These are phyloP conservation scores for Trogon melanurus DNA, from an alignment of 2,113 vertebrate species.

Conservation along the genomic window DNA sequence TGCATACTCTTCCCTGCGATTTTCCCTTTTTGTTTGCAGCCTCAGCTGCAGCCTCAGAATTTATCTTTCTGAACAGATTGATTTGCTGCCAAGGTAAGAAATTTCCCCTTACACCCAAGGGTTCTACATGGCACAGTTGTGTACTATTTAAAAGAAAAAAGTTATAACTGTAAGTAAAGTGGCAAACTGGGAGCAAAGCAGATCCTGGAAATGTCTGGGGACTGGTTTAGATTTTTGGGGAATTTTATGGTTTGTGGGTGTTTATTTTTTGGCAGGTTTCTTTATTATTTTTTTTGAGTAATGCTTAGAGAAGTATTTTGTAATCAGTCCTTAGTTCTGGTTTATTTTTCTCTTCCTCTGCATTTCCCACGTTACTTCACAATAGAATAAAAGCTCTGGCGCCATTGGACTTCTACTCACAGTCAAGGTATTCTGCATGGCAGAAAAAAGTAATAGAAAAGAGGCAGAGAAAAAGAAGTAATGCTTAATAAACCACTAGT, in stretches of 20 bases:
- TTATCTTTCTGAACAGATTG: neutral
- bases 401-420: accelerated
- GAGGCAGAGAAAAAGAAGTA: neutral
- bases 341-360: neutral
- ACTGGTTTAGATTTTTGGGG: neutral
- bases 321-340: neutral
- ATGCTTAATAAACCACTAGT: neutral
- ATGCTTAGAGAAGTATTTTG: neutral
- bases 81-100: neutral
- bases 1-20: neutral
- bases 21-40: neutral
- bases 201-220: neutral
- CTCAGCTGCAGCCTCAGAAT: neutral
- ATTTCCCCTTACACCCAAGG: neutral
- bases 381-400: neutral
- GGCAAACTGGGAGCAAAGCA: neutral
- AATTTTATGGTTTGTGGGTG: neutral
- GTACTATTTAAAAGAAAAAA: neutral
- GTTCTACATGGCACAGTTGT: neutral
- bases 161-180: neutral
- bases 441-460: neutral
- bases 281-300: neutral
- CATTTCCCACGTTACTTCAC: neutral
- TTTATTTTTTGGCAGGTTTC: neutral
- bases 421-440: neutral